phyloP scores from a whole-genome alignment of 2,797 vertebrate genomes.

The Chiloscyllium punctatum region DNA sequence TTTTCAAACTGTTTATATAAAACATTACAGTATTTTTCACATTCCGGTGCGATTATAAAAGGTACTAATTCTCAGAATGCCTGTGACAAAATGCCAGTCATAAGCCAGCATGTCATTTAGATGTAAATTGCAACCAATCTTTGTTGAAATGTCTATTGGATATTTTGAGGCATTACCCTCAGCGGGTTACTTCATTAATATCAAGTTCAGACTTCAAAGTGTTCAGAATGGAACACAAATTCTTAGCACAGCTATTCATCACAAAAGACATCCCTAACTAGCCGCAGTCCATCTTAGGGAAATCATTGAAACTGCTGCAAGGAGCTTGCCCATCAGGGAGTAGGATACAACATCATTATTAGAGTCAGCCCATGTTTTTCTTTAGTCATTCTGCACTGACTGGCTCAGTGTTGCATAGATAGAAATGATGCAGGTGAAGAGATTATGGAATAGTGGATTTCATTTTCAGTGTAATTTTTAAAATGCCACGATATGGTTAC shows the following conservation, averaged over 20 bases:
- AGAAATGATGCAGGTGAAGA: neutral
- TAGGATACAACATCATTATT: neutral
- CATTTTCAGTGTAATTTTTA: neutral
- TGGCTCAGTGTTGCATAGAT: neutral
- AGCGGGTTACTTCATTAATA: conserved; percentile 30
- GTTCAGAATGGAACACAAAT: neutral
- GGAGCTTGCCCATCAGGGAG: conserved; percentile 16
- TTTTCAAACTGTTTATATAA: conserved; percentile 30
- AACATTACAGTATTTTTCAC: conserved; percentile 17
- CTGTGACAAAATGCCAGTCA: conserved; percentile 2
- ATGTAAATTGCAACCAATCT: conserved; percentile 29
- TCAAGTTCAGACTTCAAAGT: conserved; percentile 14
- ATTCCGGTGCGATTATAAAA: neutral
- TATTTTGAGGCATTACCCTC: conserved; percentile 30
- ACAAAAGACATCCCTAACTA: neutral
- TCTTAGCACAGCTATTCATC: neutral
- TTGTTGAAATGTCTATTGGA: conserved; percentile 14
- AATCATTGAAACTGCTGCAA: conserved; percentile 20
- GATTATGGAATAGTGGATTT: neutral
- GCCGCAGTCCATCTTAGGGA: conserved; percentile 10
- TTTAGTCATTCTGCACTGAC: neutral
- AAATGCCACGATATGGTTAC: neutral
- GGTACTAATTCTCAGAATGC: neutral
- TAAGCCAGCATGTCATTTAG: neutral
- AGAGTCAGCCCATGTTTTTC: conserved; percentile 1